These are phyloP conservation scores for Dryococelus australis DNA, from an alignment of 2,888 invertebrate species.

Conservation along the genomic window DNA sequence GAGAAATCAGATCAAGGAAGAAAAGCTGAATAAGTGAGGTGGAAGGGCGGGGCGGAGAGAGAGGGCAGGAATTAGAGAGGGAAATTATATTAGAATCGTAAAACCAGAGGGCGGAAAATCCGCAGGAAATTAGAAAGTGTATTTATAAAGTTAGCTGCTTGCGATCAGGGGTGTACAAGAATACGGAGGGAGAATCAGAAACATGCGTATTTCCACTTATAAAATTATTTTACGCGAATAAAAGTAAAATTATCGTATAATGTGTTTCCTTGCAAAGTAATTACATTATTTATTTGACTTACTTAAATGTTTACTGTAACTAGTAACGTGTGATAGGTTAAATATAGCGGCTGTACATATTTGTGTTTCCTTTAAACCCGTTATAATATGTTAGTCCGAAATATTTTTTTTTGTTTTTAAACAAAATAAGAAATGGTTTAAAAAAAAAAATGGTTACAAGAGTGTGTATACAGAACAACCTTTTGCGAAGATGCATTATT, in stretches of 20 bases:
- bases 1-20: slow-evolving; percentile 56
- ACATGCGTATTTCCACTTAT: not conserved
- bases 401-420: no score
- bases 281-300: no score
- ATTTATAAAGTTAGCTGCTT: slow-evolving; percentile 5
- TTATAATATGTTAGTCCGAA: no score
- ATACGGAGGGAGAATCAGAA: not conserved
- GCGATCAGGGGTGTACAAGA: slow-evolving; percentile 4
- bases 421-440: no score
- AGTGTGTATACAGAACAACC: no score
- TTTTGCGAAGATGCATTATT: no score
- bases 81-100: slow-evolving; percentile 5
- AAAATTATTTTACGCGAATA: not conserved
- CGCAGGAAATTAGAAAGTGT: slow-evolving; percentile 10
- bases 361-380: no score
- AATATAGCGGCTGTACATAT: no score
- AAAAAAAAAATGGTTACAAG: no score
- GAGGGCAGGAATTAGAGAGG: slow-evolving; percentile 41
- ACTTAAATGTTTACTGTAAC: no score
- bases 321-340: no score
- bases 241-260: not conserved
- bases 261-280: no score
- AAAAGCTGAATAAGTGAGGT: slow-evolving; percentile 49
- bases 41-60: slow-evolving; percentile 41
- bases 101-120: slow-evolving; percentile 10